Evolutionary conservation across 1,140 invertebrate species (phyloP), one percentile per base, ranked within the genome.

Genomic region (Philopotamus ludificatus): DNA sequence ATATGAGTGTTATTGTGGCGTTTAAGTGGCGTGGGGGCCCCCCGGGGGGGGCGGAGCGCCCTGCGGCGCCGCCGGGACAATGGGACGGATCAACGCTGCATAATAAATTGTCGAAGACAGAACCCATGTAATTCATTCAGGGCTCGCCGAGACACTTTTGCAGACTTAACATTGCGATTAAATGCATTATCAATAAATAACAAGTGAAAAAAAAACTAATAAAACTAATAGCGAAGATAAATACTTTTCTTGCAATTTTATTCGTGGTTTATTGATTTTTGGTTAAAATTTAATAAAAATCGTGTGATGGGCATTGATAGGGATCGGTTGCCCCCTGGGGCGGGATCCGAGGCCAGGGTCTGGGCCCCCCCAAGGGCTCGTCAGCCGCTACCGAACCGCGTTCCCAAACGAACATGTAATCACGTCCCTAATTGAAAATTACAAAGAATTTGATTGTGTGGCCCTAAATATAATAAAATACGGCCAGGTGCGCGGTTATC

Each of bases 391-490:
- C 57, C 57, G 57, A 25, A 45, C 22, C 10, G 55, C 55, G 20
- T 34, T 28, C 20, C 25, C 21, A 21, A 26, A 47, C 42, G 44
- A 34, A 10, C 42, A n/a, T 26, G 42, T 60, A 60, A 60, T 60
- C 16, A 39, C 42, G 42, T 16, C 22, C 44, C 23, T 60, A 60
- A 60, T 60, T 60, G 57, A 60, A 60, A 60, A 26, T 60, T 26
- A 54, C 26, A 10, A 12, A 34, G 28, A 34, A 34, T 34, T 34
- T 34, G 4, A 34, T 34, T 34, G 12, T 34, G 4, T 4, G 28
- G 28, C n/a, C 8, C 34, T 8, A 39, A 8, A 39, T 8, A n/a
- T 8, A n/a, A 39, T 8, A 39, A 39, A 39, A 39, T 39, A n/a
- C 47, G 47, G 3, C 15, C 21, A 21, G 9, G 49, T 47, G 15